These are phyloP conservation scores for Lucifuga dentata DNA, from an alignment of 2,113 vertebrate species.

Conservation along the genomic window DNA sequence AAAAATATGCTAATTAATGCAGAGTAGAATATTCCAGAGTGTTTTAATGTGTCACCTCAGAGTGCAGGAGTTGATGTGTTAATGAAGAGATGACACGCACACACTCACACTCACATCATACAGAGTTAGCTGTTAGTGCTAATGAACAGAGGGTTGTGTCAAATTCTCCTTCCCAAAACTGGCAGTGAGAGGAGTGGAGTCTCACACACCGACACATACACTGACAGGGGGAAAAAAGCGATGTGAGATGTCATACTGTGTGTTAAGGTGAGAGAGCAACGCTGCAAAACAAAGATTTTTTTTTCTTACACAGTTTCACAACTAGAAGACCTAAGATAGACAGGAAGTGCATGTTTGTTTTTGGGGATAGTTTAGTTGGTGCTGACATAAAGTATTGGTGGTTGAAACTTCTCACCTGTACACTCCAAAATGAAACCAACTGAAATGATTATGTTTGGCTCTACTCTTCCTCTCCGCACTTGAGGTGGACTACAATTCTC, in stretches of 20 bases:
- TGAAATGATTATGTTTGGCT: no score
- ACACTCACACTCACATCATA: constrained; percentile 19
- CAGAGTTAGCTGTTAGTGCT: constrained; percentile 22
- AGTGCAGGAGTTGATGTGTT: constrained; percentile 65
- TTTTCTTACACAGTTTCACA: background rate
- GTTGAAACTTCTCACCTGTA: background rate
- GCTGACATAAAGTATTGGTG: constrained; percentile 11
- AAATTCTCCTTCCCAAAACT: constrained; percentile 42
- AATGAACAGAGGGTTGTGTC: constrained; percentile 63
- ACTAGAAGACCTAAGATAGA: background rate
- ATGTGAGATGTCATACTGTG: constrained; percentile 18
- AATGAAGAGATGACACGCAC: constrained; percentile 60
- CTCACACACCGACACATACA: constrained; percentile 11
- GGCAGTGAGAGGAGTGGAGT: constrained; percentile 20
- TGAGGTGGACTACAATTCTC: background rate
- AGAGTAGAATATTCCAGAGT: constrained; percentile 52
- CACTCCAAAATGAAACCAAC: background rate
- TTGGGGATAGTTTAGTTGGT: background rate
- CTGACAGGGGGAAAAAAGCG: background rate
- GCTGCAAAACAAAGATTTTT: background rate
- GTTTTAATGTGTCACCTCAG: constrained; percentile 73
- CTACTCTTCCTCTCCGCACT: background rate
- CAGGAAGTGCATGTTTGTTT: background rate
- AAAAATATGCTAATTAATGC: constrained; percentile 56
- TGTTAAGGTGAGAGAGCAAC: constrained; percentile 21